These are phyloP conservation scores for Ctenochaetus hawaiiensis DNA, from an alignment of 2,797 vertebrate species.

Conservation along the genomic window DNA sequence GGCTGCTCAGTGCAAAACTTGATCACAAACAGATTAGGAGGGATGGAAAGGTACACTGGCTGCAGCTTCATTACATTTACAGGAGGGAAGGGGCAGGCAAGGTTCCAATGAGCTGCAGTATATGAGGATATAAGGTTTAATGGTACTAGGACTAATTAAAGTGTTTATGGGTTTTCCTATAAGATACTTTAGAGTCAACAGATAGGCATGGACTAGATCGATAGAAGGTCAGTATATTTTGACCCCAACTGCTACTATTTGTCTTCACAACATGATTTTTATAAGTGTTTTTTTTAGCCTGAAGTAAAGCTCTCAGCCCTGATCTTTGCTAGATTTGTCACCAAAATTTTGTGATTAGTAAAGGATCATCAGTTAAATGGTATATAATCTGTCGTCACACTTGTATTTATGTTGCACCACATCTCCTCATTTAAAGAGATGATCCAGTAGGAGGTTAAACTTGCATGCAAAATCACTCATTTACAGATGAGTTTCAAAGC, in stretches of 20 bases:
- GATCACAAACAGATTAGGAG: slow-evolving; percentile 53
- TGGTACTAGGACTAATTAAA: slow-evolving; percentile 51
- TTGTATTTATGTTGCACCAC: slow-evolving; percentile 9
- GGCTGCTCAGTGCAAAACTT: slow-evolving; percentile 35
- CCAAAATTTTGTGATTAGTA: background rate
- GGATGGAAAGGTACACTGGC: slow-evolving; percentile 28
- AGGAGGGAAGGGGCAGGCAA: background rate
- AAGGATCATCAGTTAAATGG: slow-evolving; percentile 17
- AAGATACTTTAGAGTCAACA: slow-evolving; percentile 38
- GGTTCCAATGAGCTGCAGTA: slow-evolving; percentile 24
- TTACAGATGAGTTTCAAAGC: background rate
- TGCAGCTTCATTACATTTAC: slow-evolving; percentile 20
- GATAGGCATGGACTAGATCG: slow-evolving; percentile 19
- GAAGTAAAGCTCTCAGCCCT: background rate
- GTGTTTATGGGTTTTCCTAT: slow-evolving; percentile 39
- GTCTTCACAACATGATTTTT: background rate
- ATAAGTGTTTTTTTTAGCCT: background rate
- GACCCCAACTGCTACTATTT: slow-evolving; percentile 21
- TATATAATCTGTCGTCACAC: background rate
- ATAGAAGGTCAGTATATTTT: slow-evolving; percentile 27
- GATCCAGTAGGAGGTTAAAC: slow-evolving; percentile 14
- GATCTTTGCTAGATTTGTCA: background rate
- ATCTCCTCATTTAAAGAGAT: slow-evolving; percentile 17
- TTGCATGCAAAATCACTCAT: slow-evolving; percentile 1
- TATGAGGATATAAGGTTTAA: slow-evolving; percentile 59